These are phyloP conservation scores for Bicyclus anynana DNA, from an alignment of 1,140 invertebrate genomes.

Conservation along the genomic window DNA sequence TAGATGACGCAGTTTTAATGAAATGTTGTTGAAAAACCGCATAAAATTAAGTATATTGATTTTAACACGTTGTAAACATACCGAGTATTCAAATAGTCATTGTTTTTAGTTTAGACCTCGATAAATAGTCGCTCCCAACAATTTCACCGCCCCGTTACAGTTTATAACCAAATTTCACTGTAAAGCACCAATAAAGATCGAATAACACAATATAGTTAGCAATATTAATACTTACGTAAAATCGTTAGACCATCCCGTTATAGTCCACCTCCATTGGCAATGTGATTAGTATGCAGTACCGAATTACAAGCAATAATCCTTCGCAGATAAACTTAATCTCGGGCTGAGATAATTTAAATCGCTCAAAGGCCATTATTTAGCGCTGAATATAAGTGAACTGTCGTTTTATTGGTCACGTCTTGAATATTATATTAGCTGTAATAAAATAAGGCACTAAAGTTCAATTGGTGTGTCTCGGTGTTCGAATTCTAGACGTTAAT, in stretches of 20 bases:
- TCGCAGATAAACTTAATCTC: constrained; percentile 18
- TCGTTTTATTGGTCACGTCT: constrained; percentile 3
- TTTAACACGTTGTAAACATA: too few species aligned
- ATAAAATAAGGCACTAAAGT: neutral
- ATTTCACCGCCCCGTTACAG: too few species aligned
- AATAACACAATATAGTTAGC: neutral
- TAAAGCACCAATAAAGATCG: too few species aligned
- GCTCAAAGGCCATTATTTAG: neutral
- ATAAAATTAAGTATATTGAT: too few species aligned
- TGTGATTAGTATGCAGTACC: constrained; percentile 13
- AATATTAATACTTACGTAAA: too few species aligned
- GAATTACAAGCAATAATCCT: constrained; percentile 9
- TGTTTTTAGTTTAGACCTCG: too few species aligned
- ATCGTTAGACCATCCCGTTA: too few species aligned
- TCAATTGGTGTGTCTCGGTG: neutral
- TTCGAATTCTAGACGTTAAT: neutral
- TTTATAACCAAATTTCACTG: too few species aligned
- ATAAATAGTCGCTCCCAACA: too few species aligned
- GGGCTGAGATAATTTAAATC: constrained; percentile 11
- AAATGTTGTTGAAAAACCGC: too few species aligned
- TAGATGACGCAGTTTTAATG: too few species aligned
- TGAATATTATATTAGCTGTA: neutral
- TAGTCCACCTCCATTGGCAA: constrained; percentile 2
- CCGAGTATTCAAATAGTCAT: too few species aligned
- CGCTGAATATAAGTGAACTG: neutral